Evolutionary conservation across 2,888 invertebrate species (phyloP).

Genomic region (Melangyna quadrimaculata): DNA sequence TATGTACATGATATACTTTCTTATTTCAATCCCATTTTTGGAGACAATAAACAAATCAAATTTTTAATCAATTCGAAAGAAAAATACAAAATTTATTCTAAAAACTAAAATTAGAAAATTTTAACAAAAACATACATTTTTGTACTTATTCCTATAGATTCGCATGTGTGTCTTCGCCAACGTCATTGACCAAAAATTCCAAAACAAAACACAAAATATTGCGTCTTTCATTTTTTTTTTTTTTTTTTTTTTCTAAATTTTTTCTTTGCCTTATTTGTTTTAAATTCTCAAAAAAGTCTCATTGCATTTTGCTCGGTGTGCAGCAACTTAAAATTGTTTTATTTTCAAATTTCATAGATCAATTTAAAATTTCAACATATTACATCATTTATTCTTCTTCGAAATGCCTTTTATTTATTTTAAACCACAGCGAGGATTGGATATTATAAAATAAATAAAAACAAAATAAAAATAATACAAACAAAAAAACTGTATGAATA

Average conservation of each 20-base stretch:
- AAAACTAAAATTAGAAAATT: neutral
- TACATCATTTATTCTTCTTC: slow-evolving; percentile 38
- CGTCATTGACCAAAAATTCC: neutral
- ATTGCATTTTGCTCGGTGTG: neutral
- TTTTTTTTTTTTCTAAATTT: neutral
- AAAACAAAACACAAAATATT: neutral
- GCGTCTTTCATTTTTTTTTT: neutral
- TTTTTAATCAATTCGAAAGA: no score
- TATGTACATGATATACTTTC: no score
- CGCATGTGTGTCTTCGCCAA: neutral
- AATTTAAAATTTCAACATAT: slow-evolving; percentile 44
- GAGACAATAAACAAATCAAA: no score
- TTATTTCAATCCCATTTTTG: no score
- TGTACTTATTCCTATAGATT: neutral
- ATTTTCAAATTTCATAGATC: slow-evolving; percentile 21
- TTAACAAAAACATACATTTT: neutral
- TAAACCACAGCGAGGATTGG: neutral
- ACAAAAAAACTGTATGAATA: neutral
- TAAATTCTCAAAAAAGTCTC: neutral
- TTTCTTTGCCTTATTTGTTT: neutral
- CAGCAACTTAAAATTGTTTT: slow-evolving; percentile 3
- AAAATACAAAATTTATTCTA: neutral
- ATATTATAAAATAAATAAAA: slow-evolving; percentile 16
- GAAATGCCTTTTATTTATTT: slow-evolving; percentile 30
- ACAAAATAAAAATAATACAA: neutral